Evolutionary conservation across 37 sponge, comb jelly and placozoan species (phyloP), one percentile per base, ranked within the genome.

Genomic region (Agelas oroides): DNA sequence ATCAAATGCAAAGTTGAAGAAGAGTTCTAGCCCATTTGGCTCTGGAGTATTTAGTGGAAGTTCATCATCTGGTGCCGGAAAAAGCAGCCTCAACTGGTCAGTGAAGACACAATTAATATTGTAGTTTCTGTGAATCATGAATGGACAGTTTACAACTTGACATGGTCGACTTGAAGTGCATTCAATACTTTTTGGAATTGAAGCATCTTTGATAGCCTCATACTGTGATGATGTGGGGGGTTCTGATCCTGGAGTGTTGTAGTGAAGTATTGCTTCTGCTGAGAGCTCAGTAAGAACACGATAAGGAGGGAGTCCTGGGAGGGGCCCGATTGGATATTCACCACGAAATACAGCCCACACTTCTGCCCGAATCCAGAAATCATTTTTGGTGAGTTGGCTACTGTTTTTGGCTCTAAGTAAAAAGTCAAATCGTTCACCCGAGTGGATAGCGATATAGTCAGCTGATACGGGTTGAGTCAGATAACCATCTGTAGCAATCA

Each of bases 361-460:
- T 46, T 46, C 46, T 46, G 46, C 46, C 46, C 46, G 72, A 72
- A 35, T 24, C 41, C 13, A 24, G 24, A 16, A 55, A 18, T 34
- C 23, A 3, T 46, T n/a, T n/a, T n/a, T n/a, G n/a, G n/a, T n/a
- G n/a, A n/a, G n/a, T n/a, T n/a, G n/a, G n/a, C n/a, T n/a, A n/a
- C n/a, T n/a, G n/a, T n/a, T n/a, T n/a, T n/a, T n/a, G n/a, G n/a
- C n/a, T n/a, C n/a, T n/a, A 18, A 95, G 71, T n/a, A 91, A 60
- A 35, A 95, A 78, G 56, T 95, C 95, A 36, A 91, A 95, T 5
- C 95, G 77, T 56, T 95, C 95, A 53, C 95, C 95, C 31, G 80
- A 77, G 77, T 95, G 95, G 1, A 95, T 73, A 3, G 91, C 85
- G 62, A 95, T 86, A 60, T 78, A 95, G 53, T 91, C 92, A 1